These are phyloP conservation scores for Andrena haemorrhoa DNA, from an alignment of 2,888 invertebrate genomes.

Conservation along the genomic window DNA sequence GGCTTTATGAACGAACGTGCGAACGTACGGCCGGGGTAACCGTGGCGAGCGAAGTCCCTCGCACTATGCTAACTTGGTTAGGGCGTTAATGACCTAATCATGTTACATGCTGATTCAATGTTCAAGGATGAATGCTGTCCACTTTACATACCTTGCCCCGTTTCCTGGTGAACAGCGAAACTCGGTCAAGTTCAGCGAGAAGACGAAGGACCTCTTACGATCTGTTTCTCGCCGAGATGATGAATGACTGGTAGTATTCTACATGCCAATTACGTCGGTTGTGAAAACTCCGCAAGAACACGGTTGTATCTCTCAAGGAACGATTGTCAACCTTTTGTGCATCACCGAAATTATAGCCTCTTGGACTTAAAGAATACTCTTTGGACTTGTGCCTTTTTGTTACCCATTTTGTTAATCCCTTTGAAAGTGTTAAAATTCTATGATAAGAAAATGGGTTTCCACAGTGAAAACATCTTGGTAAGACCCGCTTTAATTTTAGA, in stretches of 20 bases:
- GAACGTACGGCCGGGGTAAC: constrained; percentile 78
- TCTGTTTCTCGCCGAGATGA: constrained; percentile 38
- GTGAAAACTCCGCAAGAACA: neutral
- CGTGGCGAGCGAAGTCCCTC: constrained; percentile 82
- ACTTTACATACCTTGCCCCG: constrained; percentile 84
- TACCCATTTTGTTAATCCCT: no score
- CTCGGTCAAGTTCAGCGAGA: constrained; percentile 83
- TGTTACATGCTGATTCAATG: constrained; percentile 85
- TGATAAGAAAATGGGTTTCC: no score
- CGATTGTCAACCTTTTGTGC: no score
- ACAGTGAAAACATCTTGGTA: no score
- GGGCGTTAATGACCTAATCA: constrained; percentile 84
- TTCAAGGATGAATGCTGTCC: constrained; percentile 85
- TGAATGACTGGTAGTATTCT: neutral
- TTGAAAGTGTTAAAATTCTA: no score
- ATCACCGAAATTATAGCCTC: no score
- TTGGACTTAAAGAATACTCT: no score
- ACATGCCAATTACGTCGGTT: neutral
- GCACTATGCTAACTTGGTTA: constrained; percentile 84
- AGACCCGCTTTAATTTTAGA: no score
- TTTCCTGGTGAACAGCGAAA: constrained; percentile 81
- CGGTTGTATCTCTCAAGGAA: neutral
- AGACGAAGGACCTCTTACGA: constrained; percentile 56
- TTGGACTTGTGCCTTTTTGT: no score
- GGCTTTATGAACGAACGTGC: constrained; percentile 79